Conservation (phyloP, 2,113 vertebrate genomes). For the Regulus satrapa region DNA sequence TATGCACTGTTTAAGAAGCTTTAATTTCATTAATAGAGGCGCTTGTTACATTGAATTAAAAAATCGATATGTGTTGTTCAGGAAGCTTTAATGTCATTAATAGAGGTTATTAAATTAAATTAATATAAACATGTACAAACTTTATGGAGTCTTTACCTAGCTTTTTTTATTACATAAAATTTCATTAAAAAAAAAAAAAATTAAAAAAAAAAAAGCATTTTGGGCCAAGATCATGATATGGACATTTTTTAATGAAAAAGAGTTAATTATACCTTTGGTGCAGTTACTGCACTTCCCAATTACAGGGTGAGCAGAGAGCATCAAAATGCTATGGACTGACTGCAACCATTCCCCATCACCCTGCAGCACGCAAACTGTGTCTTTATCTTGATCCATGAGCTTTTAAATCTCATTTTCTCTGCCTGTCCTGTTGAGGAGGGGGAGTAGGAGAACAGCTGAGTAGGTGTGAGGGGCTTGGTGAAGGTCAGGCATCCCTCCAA, state of each 20-base stretch:
- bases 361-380: not conserved
- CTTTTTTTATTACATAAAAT: not conserved
- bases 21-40: not conserved
- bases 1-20: not conserved
- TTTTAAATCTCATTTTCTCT: not conserved
- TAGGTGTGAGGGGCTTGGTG: not conserved
- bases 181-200: not conserved
- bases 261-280: not conserved
- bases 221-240: not conserved
- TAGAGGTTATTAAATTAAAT: not conserved
- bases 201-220: not conserved
- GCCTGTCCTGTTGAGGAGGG: not conserved
- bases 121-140: not conserved
- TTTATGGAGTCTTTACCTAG: rapidly evolving
- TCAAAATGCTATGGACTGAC: not conserved
- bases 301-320: not conserved
- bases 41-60: not conserved
- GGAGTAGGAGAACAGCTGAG: not conserved
- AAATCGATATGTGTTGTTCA: not conserved
- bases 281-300: not conserved
- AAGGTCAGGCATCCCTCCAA: not conserved
- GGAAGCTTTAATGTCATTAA: not conserved
- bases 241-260: not conserved
- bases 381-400: not conserved
- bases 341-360: rapidly evolving